Percentiles rank a stretch among this genome's conserved stretches.
These are phyloP conservation scores for Petromus typicus DNA, from an alignment of 2,113 vertebrate species.

Conservation along the genomic window DNA sequence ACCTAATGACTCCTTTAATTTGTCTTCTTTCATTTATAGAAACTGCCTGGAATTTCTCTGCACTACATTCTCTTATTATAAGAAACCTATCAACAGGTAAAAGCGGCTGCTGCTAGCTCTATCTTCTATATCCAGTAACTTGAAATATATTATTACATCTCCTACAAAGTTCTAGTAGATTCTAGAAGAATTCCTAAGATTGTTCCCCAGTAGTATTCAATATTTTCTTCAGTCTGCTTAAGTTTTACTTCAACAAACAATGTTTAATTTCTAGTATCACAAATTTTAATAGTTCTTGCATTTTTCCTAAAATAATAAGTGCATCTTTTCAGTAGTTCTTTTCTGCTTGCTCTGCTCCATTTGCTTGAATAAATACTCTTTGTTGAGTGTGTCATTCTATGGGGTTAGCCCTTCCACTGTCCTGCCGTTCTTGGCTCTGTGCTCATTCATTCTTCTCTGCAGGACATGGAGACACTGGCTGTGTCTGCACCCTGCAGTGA, in stretches of 20 bases:
- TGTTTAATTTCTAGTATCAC: not conserved
- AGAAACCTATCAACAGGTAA: not conserved
- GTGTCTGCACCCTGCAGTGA: not conserved
- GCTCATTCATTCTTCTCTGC: not conserved
- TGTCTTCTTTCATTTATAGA: not conserved
- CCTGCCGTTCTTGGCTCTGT: not conserved
- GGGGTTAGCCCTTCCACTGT: not conserved
- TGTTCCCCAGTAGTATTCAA: not conserved
- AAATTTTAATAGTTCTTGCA: not conserved
- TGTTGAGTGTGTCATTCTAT: not conserved
- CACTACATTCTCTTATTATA: not conserved
- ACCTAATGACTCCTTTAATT: not conserved
- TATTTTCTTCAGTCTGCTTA: not conserved
- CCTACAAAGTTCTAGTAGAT: not conserved
- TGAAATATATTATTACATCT: not conserved
- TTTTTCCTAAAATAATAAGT: not conserved
- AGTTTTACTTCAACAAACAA: not conserved
- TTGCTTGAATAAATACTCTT: not conserved
- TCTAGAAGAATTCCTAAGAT: not conserved
- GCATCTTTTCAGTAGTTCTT: not conserved
- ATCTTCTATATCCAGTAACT: not conserved
- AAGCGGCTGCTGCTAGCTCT: not conserved
- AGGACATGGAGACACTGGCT: not conserved
- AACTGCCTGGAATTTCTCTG: not conserved
- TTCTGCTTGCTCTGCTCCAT: not conserved